Evolutionary conservation across 2,888 invertebrate species (phyloP).

Genomic region (Beris morrisii): DNA sequence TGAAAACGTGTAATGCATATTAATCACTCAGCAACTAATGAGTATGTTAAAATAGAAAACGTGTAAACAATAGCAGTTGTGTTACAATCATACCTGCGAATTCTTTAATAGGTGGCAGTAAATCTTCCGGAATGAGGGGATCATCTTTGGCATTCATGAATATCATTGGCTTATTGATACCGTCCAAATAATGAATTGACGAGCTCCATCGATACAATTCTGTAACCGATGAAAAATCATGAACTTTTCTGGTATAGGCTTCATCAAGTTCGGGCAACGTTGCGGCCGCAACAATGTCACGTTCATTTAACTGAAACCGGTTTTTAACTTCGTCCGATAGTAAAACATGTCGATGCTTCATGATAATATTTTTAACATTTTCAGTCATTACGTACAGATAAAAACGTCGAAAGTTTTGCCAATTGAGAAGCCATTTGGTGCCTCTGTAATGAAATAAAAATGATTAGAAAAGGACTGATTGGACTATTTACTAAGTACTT

Average conservation of each 20-base stretch:
- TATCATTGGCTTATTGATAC: slow-evolving; percentile 82
- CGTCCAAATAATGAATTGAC: slow-evolving; percentile 75
- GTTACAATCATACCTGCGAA: slow-evolving; percentile 67
- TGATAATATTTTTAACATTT: slow-evolving; percentile 83
- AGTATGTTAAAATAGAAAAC: too few species aligned
- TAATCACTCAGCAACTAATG: too few species aligned
- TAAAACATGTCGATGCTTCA: slow-evolving; percentile 77
- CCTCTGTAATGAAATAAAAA: slow-evolving; percentile 60
- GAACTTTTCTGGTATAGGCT: slow-evolving; percentile 78
- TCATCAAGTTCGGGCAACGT: slow-evolving; percentile 88
- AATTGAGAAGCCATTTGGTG: slow-evolving; percentile 77
- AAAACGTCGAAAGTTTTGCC: slow-evolving; percentile 86
- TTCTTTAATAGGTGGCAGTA: slow-evolving; percentile 72
- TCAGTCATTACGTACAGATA: slow-evolving; percentile 93
- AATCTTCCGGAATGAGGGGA: slow-evolving; percentile 81
- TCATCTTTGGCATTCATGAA: slow-evolving; percentile 91
- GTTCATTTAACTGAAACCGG: slow-evolving; percentile 71
- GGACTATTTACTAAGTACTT: slow-evolving; percentile 55
- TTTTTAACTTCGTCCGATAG: slow-evolving; percentile 73
- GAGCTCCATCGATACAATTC: slow-evolving; percentile 87
- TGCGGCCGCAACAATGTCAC: slow-evolving; percentile 81
- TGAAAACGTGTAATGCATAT: too few species aligned
- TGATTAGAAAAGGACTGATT: neutral
- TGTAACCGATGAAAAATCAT: slow-evolving; percentile 74
- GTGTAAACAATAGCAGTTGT: too few species aligned